Percentiles rank a stretch among this genome's conserved stretches.
These are phyloP conservation scores for Agonum fuliginosum DNA, from an alignment of 2,888 invertebrate genomes.

Conservation along the genomic window DNA sequence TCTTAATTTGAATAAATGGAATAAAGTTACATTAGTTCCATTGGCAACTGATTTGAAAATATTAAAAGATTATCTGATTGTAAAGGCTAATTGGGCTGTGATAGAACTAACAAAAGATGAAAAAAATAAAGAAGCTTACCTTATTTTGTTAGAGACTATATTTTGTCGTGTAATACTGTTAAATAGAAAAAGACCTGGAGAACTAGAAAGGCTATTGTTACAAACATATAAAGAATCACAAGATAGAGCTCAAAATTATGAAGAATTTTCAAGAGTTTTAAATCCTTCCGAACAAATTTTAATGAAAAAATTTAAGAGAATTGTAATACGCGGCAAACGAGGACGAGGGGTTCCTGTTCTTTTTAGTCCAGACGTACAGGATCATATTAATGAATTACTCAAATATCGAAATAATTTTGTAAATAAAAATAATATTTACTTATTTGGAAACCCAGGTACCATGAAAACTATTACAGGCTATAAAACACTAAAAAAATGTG, in stretches of 20 bases:
- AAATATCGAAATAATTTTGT: slow-evolving; percentile 14
- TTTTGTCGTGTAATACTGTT: slow-evolving; percentile 31
- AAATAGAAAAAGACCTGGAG: slow-evolving; percentile 43
- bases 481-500: too few relatives aligned
- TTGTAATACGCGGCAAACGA: too few relatives aligned
- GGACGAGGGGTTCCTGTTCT: too few relatives aligned
- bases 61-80: slow-evolving; percentile 58
- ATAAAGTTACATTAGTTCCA: slow-evolving; percentile 61
- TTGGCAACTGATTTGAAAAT: slow-evolving; percentile 60
- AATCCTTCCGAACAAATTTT: background rate
- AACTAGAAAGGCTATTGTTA: slow-evolving; percentile 22
- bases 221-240: background rate
- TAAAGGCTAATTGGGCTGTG: background rate
- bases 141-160: slow-evolving; percentile 12
- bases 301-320: too few relatives aligned
- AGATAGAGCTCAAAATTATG: background rate
- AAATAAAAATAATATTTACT: slow-evolving; percentile 64
- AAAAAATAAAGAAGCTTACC: slow-evolving; percentile 1
- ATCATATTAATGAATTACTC: background rate
- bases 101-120: background rate
- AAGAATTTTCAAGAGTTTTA: slow-evolving; percentile 13
- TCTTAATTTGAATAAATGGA: slow-evolving; percentile 59
- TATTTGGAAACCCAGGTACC: slow-evolving; percentile 61
- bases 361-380: background rate
- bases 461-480: too few relatives aligned